phyloP scores from a whole-genome alignment of 2,888 invertebrate species.

The Tinea semifulvella region DNA sequence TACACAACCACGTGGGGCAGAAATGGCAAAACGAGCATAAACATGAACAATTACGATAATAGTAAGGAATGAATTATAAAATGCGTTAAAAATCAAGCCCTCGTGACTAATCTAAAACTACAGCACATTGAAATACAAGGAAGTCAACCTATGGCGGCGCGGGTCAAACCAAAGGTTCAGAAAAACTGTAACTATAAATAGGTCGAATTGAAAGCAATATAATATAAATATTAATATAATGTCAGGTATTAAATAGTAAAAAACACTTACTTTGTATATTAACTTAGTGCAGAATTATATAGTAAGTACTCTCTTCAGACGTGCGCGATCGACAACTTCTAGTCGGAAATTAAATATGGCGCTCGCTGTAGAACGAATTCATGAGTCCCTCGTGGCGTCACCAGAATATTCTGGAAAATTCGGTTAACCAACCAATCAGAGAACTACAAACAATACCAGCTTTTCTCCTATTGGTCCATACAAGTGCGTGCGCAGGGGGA shows the following conservation, averaged over 20 bases:
- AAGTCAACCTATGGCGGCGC: neutral
- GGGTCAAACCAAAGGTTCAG: neutral
- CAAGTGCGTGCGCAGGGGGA: neutral
- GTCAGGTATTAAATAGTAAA: neutral
- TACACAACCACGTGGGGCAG: conserved; percentile 7
- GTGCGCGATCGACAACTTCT: conserved; percentile 63
- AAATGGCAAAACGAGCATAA: neutral
- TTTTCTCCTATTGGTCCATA: neutral
- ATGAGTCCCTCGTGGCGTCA: conserved; percentile 44
- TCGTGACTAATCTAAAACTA: neutral
- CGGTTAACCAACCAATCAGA: conserved; percentile 38
- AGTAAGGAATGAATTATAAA: too few relatives aligned
- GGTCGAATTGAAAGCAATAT: neutral
- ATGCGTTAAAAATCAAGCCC: too few relatives aligned
- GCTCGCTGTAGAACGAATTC: conserved; percentile 26
- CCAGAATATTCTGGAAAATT: conserved; percentile 56
- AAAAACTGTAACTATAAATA: neutral
- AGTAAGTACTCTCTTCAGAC: conserved; percentile 51
- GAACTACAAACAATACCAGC: neutral
- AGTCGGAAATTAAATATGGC: conserved; percentile 51
- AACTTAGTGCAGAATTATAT: conserved; percentile 38
- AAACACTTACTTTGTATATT: conserved; percentile 16
- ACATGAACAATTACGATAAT: too few relatives aligned
- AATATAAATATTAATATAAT: neutral
- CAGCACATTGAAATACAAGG: conserved; percentile 2